Conservation (phyloP, 2,888 invertebrate genomes). For the Luffia ferchaultella region DNA sequence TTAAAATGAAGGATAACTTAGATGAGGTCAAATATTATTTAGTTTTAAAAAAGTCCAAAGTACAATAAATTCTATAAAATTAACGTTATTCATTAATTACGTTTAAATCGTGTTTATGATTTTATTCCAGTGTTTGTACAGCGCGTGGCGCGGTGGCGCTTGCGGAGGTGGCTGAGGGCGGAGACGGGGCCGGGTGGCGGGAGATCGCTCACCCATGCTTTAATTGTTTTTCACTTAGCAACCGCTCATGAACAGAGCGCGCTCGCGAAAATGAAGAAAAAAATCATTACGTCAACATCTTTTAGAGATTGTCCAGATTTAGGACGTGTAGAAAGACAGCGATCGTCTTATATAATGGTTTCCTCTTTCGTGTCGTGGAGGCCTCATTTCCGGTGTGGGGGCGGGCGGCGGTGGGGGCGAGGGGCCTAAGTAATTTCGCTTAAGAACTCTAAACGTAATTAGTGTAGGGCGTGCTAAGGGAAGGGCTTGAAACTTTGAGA, state of each 20-base stretch:
- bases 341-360: conserved; percentile 57
- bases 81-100: background rate
- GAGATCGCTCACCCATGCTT: conserved; percentile 67
- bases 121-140: background rate
- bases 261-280: conserved; percentile 59
- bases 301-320: conserved; percentile 64
- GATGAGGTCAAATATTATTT: too few species aligned
- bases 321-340: conserved; percentile 53
- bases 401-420: conserved; percentile 50
- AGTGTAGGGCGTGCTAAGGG: conserved; percentile 71
- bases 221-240: conserved; percentile 68
- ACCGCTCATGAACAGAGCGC: conserved; percentile 62
- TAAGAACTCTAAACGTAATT: conserved; percentile 76
- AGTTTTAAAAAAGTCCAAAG: too few species aligned
- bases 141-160: conserved; percentile 17
- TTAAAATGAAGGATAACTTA: too few species aligned
- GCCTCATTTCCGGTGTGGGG: conserved; percentile 48
- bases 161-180: conserved; percentile 22
- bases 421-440: conserved; percentile 74
- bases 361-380: conserved; percentile 54
- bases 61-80: background rate
- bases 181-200: conserved; percentile 27
- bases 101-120: background rate
- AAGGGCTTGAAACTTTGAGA: conserved; percentile 70
- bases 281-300: conserved; percentile 66